phyloP scores from a whole-genome alignment of 2,888 invertebrate genomes.

The Onthophagus sagittarius region DNA sequence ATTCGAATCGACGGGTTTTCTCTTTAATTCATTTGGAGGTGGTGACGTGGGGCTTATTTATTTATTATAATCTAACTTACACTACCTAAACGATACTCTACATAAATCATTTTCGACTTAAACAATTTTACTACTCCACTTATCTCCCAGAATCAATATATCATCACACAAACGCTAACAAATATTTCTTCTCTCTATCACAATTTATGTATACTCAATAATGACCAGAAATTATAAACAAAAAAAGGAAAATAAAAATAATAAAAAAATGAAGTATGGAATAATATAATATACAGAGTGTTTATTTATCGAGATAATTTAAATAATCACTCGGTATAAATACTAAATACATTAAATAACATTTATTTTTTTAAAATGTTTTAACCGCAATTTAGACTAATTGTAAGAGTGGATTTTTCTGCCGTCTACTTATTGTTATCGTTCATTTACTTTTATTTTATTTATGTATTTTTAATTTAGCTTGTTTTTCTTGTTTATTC shows the following conservation, averaged over 20 bases:
- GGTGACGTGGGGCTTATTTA: no score
- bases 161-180: slow-evolving; percentile 2
- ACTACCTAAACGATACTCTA: no score
- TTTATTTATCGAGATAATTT: no score
- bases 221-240: slow-evolving; percentile 2
- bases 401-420: background rate
- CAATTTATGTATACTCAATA: slow-evolving; percentile 8
- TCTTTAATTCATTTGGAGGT: no score
- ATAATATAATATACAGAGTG: no score
- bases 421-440: background rate
- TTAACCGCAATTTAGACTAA: no score
- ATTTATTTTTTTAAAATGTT: no score
- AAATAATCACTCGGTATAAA: background rate
- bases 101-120: background rate
- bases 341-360: no score
- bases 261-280: no score
- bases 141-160: background rate
- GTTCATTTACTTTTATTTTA: background rate
- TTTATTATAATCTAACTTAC: no score
- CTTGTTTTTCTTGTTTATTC: background rate
- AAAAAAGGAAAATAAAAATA: no score
- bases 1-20: no score
- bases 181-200: slow-evolving; percentile 7
- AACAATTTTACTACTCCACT: background rate
- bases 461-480: background rate